These are phyloP conservation scores for Notoglanidium macrostoma DNA, from an alignment of 2,797 vertebrate species.

Conservation along the genomic window DNA sequence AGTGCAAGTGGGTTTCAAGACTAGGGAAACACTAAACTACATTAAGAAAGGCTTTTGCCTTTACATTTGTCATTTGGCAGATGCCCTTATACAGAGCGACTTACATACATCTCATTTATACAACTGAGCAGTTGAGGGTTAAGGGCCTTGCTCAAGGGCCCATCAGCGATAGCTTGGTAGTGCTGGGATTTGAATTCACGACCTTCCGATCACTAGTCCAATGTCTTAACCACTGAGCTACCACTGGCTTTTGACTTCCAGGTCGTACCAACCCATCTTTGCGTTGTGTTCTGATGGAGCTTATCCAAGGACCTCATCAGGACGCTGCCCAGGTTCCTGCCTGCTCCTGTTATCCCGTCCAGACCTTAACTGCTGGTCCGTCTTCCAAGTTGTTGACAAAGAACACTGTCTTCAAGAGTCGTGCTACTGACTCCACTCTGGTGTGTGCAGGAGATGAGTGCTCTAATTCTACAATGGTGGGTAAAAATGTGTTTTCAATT, in stretches of 20 bases:
- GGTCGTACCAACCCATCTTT: slow-evolving; percentile 83
- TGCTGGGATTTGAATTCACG: no score
- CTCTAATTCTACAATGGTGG: slow-evolving; percentile 88
- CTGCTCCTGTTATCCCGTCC: slow-evolving; percentile 84
- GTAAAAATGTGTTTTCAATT: slow-evolving; percentile 20
- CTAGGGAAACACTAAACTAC: background rate
- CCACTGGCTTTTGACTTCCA: slow-evolving; percentile 61
- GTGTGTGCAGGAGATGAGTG: slow-evolving; percentile 93
- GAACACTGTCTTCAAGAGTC: slow-evolving; percentile 88
- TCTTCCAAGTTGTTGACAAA: slow-evolving; percentile 93
- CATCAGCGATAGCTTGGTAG: no score
- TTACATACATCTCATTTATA: no score
- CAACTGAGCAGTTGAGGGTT: no score
- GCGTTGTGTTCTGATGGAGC: slow-evolving; percentile 88
- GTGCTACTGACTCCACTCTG: slow-evolving; percentile 76
- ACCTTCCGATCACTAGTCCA: no score
- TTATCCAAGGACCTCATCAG: slow-evolving; percentile 77
- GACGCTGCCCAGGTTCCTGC: slow-evolving; percentile 71
- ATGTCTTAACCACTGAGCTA: no score
- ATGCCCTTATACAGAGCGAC: no score
- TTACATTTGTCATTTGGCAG: no score
- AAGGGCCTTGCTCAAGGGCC: no score
- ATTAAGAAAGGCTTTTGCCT: background rate
- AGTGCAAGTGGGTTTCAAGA: background rate
- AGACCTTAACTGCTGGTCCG: slow-evolving; percentile 86